A percentile compares a stretch with the other conserved stretches of the same genome.
These are phyloP conservation scores for Nephrotoma flavescens DNA, from an alignment of 2,888 invertebrate genomes.

Conservation along the genomic window DNA sequence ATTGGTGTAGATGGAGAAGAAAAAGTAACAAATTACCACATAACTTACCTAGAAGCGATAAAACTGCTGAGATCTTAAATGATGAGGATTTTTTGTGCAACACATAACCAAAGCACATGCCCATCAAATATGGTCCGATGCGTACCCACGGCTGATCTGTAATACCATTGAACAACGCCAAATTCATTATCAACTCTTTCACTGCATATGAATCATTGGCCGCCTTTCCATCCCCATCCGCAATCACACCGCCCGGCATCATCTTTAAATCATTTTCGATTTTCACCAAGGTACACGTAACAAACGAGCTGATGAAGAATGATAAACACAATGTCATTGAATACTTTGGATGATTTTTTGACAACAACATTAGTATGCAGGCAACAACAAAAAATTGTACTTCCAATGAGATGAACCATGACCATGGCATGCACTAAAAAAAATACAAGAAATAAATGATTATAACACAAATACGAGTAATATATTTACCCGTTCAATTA, in stretches of 20 bases:
- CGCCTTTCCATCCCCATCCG: neutral
- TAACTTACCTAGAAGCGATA: slow-evolving; percentile 16
- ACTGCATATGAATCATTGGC: slow-evolving; percentile 10
- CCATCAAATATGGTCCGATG: slow-evolving; percentile 56
- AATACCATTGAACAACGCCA: slow-evolving; percentile 46
- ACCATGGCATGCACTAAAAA: slow-evolving; percentile 61
- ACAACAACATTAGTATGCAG: slow-evolving; percentile 45
- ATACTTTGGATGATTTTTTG: slow-evolving; percentile 30
- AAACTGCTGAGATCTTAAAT: neutral
- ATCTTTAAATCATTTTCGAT: neutral
- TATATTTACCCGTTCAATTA: slow-evolving; percentile 39
- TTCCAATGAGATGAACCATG: slow-evolving; percentile 66
- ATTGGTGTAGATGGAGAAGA: too few species aligned
- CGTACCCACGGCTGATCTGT: slow-evolving; percentile 63
- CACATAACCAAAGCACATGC: slow-evolving; percentile 58
- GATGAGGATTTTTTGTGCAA: slow-evolving; percentile 36
- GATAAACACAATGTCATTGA: slow-evolving; percentile 26
- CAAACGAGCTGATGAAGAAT: slow-evolving; percentile 33
- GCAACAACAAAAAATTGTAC: slow-evolving; percentile 59
- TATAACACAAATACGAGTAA: neutral
- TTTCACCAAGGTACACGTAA: slow-evolving; percentile 11
- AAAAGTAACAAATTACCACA: too few species aligned
- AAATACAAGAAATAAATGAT: neutral
- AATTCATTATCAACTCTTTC: slow-evolving; percentile 34
- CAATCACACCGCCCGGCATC: neutral